phyloP scores from a whole-genome alignment of 2,113 vertebrate genomes.

The Phylloscopus trochiloides region DNA sequence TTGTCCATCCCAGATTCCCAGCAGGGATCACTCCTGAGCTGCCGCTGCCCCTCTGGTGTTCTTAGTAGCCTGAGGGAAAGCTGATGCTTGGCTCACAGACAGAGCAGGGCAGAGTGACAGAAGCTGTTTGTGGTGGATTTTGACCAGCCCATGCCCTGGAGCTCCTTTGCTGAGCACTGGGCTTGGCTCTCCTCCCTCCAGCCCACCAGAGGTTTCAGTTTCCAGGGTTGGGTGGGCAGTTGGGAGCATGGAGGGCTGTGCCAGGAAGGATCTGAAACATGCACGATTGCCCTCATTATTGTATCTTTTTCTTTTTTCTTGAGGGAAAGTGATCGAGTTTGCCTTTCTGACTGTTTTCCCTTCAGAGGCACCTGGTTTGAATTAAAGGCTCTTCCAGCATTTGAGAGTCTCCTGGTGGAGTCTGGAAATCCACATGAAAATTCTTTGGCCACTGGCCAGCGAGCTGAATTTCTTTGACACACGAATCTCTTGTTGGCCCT shows the following conservation, averaged over 20 bases:
- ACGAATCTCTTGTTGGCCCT: neutral
- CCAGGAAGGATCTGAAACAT: neutral
- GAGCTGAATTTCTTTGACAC: constrained; percentile 57
- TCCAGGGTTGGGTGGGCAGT: neutral
- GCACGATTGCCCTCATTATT: neutral
- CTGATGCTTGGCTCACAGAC: neutral
- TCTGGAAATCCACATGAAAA: constrained; percentile 69
- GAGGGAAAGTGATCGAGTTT: neutral
- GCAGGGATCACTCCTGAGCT: fast-evolving
- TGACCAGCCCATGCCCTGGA: neutral
- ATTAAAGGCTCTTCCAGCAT: constrained; percentile 70
- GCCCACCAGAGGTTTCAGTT: neutral
- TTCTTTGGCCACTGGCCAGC: constrained; percentile 33
- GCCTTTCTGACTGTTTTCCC: constrained; percentile 59
- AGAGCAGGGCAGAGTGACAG: neutral
- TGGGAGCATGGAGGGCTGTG: neutral
- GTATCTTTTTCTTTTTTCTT: neutral
- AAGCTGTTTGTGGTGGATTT: neutral
- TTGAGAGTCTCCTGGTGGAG: constrained; percentile 69
- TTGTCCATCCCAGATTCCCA: neutral
- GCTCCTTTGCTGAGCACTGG: neutral
- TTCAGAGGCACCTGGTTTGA: constrained; percentile 72
- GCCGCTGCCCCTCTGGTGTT: fast-evolving
- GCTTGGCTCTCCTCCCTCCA: neutral
- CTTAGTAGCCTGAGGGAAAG: neutral